These are phyloP conservation scores for Synergus itoensis DNA, from an alignment of 2,888 invertebrate species.

Conservation along the genomic window DNA sequence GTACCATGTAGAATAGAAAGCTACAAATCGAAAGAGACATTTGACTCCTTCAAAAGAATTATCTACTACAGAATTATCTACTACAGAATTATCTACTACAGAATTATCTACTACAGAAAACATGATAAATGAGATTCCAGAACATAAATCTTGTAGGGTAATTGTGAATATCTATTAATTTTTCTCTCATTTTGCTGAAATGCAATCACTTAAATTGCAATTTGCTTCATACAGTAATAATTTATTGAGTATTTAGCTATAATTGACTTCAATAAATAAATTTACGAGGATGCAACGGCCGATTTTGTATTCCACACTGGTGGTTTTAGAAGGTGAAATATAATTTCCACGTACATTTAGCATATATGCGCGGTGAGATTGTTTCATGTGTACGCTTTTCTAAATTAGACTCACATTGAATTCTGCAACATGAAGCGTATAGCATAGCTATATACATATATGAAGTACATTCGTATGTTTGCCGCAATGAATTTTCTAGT, in stretches of 20 bases:
- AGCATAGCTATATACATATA: neutral
- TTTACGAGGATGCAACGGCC: neutral
- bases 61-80: too few species aligned
- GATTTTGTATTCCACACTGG: neutral
- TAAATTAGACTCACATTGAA: constrained; percentile 37
- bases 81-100: too few species aligned
- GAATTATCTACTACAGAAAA: too few species aligned
- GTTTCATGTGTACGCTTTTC: constrained; percentile 36
- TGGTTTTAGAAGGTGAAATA: constrained; percentile 28
- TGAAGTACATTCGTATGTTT: constrained; percentile 2
- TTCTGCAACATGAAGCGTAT: constrained; percentile 15
- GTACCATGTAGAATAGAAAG: neutral
- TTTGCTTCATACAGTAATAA: neutral
- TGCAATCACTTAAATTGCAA: neutral
- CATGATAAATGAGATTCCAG: neutral
- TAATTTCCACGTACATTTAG: constrained; percentile 35
- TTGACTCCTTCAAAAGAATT: constrained; percentile 9
- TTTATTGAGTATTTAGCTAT: neutral
- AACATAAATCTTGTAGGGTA: neutral
- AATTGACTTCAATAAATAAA: neutral
- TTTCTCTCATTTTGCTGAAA: neutral
- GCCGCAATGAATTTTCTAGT: neutral
- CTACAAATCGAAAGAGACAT: constrained; percentile 25
- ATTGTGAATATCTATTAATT: neutral
- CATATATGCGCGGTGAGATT: constrained; percentile 24